These are phyloP conservation scores for Sitophilus oryzae DNA, from an alignment of 1,140 invertebrate species.

Conservation along the genomic window DNA sequence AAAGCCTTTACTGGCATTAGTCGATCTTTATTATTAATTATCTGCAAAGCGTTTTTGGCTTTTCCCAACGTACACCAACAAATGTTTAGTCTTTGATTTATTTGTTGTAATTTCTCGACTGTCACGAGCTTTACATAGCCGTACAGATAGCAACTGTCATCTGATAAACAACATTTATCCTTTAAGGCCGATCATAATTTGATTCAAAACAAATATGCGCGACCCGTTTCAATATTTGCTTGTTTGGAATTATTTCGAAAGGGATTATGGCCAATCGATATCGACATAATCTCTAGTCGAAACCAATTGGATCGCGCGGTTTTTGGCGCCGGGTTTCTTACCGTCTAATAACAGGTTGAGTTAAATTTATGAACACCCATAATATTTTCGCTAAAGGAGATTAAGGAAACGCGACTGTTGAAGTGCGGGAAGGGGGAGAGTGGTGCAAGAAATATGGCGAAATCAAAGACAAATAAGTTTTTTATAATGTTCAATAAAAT, in stretches of 20 bases:
- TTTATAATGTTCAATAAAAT: too few species aligned
- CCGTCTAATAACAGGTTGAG: slow-evolving; percentile 9
- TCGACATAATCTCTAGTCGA: background rate
- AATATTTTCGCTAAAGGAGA: slow-evolving; percentile 9
- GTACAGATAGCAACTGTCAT: slow-evolving; percentile 18
- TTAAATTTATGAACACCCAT: slow-evolving; percentile 8
- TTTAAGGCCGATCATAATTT: slow-evolving; percentile 10
- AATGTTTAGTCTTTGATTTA: slow-evolving; percentile 25
- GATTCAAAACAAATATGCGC: slow-evolving; percentile 16
- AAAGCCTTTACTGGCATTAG: too few species aligned
- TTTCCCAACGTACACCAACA: too few species aligned
- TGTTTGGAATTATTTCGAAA: slow-evolving; percentile 12
- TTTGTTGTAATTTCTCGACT: slow-evolving; percentile 14
- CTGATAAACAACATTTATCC: slow-evolving; percentile 22
- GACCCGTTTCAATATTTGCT: slow-evolving; percentile 9
- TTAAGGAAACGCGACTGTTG: background rate
- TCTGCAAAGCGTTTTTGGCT: too few species aligned
- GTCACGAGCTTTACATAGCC: slow-evolving; percentile 3
- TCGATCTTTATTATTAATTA: too few species aligned
- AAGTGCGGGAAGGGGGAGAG: background rate
- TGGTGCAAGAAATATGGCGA: background rate
- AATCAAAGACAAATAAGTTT: too few species aligned
- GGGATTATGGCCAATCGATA: slow-evolving; percentile 10
- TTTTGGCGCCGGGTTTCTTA: slow-evolving; percentile 12
- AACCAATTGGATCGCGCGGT: slow-evolving; percentile 7